Evolutionary conservation across 2,888 invertebrate genomes (phyloP).

Genomic region (Sarcophaga rosellei): DNA sequence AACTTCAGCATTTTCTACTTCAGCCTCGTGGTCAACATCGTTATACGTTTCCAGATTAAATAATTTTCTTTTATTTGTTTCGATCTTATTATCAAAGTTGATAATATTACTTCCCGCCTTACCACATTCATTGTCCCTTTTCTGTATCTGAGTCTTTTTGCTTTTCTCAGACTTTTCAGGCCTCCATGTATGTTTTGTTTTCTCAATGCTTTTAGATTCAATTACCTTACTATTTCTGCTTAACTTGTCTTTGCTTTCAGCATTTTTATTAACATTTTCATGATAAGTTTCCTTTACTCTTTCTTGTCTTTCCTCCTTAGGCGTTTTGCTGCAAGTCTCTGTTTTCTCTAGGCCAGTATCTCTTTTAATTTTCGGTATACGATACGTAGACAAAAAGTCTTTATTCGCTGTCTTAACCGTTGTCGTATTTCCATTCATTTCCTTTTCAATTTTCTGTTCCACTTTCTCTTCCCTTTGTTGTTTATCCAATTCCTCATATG

Average conservation of each 20-base stretch:
- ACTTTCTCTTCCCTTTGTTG: background rate
- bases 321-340: background rate
- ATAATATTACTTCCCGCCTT: background rate
- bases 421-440: background rate
- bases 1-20: background rate
- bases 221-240: too few relatives aligned
- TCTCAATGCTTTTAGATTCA: too few relatives aligned
- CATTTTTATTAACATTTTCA: too few relatives aligned
- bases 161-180: too few relatives aligned
- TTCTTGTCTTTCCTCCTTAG: background rate
- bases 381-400: background rate
- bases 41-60: conserved; percentile 7
- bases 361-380: background rate
- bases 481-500: conserved; percentile 4
- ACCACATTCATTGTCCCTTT: background rate
- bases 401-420: background rate
- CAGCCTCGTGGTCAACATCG: background rate
- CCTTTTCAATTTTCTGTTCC: background rate
- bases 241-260: too few relatives aligned
- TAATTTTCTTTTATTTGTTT: conserved; percentile 28
- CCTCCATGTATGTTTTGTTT: too few relatives aligned
- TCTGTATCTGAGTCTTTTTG: too few relatives aligned
- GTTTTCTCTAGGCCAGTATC: background rate
- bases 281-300: background rate
- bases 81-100: background rate